A percentile compares a stretch with the other conserved stretches of the same genome.
These are phyloP conservation scores for Oncorhynchus nerka DNA, from an alignment of 2,113 vertebrate genomes.

Conservation along the genomic window DNA sequence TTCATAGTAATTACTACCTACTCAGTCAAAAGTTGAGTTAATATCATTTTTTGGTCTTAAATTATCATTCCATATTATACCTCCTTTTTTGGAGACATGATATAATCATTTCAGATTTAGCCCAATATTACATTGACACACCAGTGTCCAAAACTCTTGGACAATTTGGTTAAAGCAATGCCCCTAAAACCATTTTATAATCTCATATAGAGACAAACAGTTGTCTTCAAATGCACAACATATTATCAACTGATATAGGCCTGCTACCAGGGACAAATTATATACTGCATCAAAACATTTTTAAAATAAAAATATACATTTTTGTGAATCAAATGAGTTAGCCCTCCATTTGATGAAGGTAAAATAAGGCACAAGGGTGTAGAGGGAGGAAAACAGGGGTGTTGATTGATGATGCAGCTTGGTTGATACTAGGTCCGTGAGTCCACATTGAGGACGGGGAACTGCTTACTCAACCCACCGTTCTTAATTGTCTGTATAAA, in stretches of 20 bases:
- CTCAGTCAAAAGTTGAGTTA: neutral
- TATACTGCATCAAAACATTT: neutral
- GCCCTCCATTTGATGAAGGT: conserved; percentile 6
- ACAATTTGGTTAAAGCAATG: conserved; percentile 44
- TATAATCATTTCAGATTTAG: too few relatives aligned
- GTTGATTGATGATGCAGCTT: too few relatives aligned
- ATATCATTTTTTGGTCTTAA: neutral
- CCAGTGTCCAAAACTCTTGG: neutral
- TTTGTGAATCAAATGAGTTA: conserved; percentile 7
- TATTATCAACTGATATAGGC: neutral
- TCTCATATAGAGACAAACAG: neutral
- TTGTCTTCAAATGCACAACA: conserved; percentile 22
- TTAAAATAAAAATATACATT: neutral
- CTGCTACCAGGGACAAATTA: conserved; percentile 10
- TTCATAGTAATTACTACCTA: neutral
- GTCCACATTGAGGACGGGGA: neutral
- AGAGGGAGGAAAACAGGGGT: conserved; percentile 18
- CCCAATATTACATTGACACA: neutral
- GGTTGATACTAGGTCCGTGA: neutral
- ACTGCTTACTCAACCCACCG: neutral
- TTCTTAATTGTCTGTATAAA: neutral
- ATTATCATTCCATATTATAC: too few relatives aligned
- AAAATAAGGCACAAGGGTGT: conserved; percentile 34
- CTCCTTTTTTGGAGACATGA: neutral
- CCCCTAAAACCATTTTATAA: neutral